A percentile compares a stretch with the other conserved stretches of the same genome.
phyloP scores from a whole-genome alignment of 2,797 vertebrate species.

The Bradypus variegatus region DNA sequence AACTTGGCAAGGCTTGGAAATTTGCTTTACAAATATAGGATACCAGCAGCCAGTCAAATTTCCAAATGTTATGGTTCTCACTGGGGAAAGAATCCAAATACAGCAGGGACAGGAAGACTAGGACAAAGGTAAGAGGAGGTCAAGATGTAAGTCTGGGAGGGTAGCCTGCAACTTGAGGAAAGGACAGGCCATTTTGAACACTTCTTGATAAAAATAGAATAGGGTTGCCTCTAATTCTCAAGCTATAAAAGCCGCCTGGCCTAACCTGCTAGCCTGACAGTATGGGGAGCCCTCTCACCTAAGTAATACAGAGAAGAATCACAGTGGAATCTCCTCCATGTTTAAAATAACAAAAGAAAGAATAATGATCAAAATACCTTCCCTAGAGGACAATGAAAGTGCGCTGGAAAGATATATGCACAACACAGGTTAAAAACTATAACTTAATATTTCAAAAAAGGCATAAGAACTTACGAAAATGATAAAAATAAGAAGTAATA shows the following conservation, averaged over 20 bases:
- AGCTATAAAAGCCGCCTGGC: background rate
- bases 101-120: background rate
- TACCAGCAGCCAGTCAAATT: background rate
- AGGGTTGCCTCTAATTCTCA: background rate
- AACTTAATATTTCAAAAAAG: no score
- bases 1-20: background rate
- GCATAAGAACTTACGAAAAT: no score
- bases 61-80: accelerated
- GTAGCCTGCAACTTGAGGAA: background rate
- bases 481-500: no score
- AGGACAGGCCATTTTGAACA: background rate
- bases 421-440: background rate
- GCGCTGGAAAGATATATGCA: background rate
- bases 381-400: background rate
- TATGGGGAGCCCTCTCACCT: no score
- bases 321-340: no score
- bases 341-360: no score
- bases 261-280: background rate
- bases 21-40: background rate
- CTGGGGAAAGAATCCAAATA: no score
- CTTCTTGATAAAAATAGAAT: background rate
- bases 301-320: background rate
- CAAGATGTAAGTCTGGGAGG: background rate
- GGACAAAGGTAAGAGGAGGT: no score
- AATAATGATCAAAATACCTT: background rate